Conservation (phyloP, 1,140 invertebrate genomes). For the Pseudomyrmex cubaensis region DNA sequence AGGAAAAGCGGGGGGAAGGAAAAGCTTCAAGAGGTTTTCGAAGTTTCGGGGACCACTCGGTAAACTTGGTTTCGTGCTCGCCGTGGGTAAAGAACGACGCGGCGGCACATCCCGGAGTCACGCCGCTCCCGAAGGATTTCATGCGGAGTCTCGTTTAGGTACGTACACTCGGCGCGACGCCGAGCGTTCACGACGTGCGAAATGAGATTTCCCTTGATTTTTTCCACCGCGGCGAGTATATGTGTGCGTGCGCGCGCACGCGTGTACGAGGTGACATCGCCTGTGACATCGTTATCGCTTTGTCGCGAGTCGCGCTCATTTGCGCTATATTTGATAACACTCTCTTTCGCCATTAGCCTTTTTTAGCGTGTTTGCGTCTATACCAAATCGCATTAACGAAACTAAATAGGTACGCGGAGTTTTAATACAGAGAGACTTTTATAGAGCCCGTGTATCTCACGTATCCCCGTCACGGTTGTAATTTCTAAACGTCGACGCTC, state of each 20-base stretch:
- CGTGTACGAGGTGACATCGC: neutral
- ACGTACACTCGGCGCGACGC: constrained; percentile 24
- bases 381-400: no score
- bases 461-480: neutral
- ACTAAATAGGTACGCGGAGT: no score
- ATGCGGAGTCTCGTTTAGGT: constrained; percentile 42
- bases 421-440: no score
- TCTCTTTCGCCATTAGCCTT: neutral
- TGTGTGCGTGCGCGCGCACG: neutral
- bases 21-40: constrained; percentile 38
- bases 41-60: constrained; percentile 54
- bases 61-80: constrained; percentile 44
- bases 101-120: constrained; percentile 52
- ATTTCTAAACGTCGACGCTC: constrained; percentile 28
- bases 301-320: constrained; percentile 42
- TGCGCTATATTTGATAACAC: neutral
- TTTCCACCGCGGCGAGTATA: neutral
- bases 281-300: constrained; percentile 33
- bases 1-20: neutral
- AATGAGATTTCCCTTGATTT: constrained; percentile 58
- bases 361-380: no score
- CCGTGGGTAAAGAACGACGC: constrained; percentile 48
- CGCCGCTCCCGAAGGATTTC: constrained; percentile 51
- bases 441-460: no score
- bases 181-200: constrained; percentile 29